These are phyloP conservation scores for Anolis apletophallus DNA, from an alignment of 2,797 vertebrate genomes.

Conservation along the genomic window DNA sequence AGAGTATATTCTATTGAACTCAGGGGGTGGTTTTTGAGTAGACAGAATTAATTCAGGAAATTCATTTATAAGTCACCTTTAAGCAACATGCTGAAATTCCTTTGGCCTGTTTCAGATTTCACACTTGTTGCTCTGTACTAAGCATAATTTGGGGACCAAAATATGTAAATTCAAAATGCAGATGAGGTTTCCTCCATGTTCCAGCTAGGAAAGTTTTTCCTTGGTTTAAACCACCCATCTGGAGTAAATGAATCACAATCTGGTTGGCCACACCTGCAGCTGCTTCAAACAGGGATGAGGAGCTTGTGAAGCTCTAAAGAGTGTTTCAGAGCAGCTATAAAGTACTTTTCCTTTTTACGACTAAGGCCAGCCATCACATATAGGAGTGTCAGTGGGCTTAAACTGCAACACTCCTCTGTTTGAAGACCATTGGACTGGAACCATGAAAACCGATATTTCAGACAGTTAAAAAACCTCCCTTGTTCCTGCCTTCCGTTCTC, in stretches of 20 bases:
- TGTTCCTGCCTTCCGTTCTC: accelerated
- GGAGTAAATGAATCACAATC: background rate
- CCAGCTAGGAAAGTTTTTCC: no score
- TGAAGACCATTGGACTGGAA: background rate
- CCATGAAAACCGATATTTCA: background rate
- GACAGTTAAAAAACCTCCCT: no score
- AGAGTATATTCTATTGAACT: background rate
- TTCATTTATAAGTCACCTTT: background rate
- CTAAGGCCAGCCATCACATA: background rate
- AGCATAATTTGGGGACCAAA: no score
- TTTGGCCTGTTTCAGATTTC: background rate
- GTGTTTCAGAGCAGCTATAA: background rate
- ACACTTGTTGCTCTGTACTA: no score
- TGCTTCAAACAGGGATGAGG: background rate
- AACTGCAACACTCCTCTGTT: background rate
- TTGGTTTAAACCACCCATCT: background rate
- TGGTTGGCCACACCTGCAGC: background rate
- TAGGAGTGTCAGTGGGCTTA: background rate
- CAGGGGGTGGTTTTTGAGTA: background rate
- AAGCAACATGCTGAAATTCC: background rate
- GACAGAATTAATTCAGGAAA: background rate
- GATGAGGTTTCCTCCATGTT: background rate
- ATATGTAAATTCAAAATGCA: no score
- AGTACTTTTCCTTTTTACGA: background rate
- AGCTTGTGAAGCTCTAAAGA: background rate